Percentiles rank a stretch among this genome's conserved stretches.
These are phyloP conservation scores for Sinocyclocheilus rhinocerous DNA, from an alignment of 2,113 vertebrate species.

Conservation along the genomic window DNA sequence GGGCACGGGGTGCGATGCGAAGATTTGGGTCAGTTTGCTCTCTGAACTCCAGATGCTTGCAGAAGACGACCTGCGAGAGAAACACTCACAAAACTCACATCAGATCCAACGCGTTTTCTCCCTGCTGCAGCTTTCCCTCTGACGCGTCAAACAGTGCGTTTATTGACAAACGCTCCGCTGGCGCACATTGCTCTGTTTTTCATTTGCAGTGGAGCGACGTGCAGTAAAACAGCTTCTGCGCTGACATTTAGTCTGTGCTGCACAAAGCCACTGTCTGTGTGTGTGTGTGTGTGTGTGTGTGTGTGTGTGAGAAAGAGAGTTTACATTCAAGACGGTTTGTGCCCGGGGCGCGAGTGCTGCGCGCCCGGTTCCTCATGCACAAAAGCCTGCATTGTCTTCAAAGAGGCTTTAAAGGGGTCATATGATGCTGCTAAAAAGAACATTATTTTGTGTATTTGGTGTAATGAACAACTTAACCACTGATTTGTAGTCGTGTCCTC, in stretches of 20 bases:
- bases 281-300: slow-evolving; percentile 22
- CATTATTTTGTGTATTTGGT: too few species aligned
- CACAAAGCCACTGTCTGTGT: slow-evolving; percentile 28
- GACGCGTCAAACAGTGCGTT: too few species aligned
- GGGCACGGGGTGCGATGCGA: too few species aligned
- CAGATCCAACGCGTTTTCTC: too few species aligned
- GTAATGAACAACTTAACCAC: too few species aligned
- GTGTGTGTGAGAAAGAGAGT: not conserved
- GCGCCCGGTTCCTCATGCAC: slow-evolving; percentile 3
- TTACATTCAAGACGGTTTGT: slow-evolving; percentile 35
- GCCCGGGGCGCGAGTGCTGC: not conserved
- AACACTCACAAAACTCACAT: too few species aligned
- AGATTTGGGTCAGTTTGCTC: not conserved
- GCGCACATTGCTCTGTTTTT: not conserved
- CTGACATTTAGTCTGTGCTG: not conserved
- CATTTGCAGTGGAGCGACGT: not conserved
- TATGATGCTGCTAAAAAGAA: too few species aligned
- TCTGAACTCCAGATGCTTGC: not conserved
- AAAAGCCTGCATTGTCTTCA: slow-evolving; percentile 50
- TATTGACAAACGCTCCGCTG: not conserved
- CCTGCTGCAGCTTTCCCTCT: not conserved
- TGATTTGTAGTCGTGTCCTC: too few species aligned
- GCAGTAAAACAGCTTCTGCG: not conserved
- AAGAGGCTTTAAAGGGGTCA: not conserved
- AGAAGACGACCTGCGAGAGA: too few species aligned